Conservation (phyloP, 2,113 vertebrate species). For the Gallinago media region DNA sequence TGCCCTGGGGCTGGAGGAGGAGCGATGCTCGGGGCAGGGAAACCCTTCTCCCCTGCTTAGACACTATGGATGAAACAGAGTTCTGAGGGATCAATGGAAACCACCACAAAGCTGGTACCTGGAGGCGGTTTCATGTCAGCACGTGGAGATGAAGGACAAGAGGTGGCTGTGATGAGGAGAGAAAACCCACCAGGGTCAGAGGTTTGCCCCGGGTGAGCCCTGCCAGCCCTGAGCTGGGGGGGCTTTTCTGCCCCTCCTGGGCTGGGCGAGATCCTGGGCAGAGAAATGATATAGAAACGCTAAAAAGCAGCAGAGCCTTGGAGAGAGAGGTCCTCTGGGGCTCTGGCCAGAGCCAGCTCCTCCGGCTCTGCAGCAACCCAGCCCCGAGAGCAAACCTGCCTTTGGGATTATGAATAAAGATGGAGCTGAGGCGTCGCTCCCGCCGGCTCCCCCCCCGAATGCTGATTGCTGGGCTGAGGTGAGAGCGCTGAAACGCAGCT, state of each 20-base stretch:
- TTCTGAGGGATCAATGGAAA: background rate
- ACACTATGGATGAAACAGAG: too few relatives aligned
- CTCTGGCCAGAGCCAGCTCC: background rate
- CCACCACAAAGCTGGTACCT: background rate
- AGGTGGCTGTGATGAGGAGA: background rate
- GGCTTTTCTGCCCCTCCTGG: background rate
- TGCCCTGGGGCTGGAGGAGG: background rate
- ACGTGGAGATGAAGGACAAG: background rate
- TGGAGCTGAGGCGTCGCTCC: background rate
- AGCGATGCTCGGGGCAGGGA: background rate
- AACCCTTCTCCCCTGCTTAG: background rate
- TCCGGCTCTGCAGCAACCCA: background rate
- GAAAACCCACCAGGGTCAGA: background rate
- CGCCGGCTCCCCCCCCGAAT: background rate
- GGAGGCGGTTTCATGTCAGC: background rate
- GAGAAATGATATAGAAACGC: background rate
- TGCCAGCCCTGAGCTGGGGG: accelerated
- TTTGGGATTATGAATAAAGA: slow-evolving; percentile 28
- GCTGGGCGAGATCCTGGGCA: background rate
- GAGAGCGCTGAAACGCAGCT: background rate
- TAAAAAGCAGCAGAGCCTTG: background rate
- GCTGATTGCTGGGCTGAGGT: background rate
- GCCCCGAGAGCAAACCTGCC: background rate
- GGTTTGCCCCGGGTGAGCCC: background rate
- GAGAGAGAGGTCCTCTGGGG: background rate